A percentile compares a stretch with the other conserved stretches of the same genome.
phyloP scores from a whole-genome alignment of 1,140 invertebrate species.

The Apis dorsata region DNA sequence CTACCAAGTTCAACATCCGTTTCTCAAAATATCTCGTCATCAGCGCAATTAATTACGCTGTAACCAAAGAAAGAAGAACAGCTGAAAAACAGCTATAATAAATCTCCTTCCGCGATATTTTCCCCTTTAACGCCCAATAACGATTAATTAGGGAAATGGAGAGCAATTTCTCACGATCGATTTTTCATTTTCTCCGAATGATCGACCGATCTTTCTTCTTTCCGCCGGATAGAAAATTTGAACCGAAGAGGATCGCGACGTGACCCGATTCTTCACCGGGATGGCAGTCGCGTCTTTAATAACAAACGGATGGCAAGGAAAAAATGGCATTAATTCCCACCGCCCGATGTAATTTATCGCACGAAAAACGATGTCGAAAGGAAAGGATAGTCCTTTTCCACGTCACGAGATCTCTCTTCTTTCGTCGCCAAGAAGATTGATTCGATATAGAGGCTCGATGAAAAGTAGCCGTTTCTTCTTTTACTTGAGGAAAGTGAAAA shows the following conservation, averaged over 20 bases:
- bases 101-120: too few species aligned
- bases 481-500: background rate
- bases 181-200: background rate
- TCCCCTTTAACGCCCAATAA: background rate
- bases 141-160: background rate
- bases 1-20: too few species aligned
- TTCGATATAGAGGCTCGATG: background rate
- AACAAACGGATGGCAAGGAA: constrained; percentile 15
- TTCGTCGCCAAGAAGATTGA: constrained; percentile 20
- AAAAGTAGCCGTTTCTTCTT: background rate
- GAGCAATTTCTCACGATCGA: background rate
- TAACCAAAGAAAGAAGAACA: too few species aligned
- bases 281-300: background rate
- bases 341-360: constrained; percentile 28
- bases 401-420: background rate
- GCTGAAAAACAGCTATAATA: too few species aligned
- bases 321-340: constrained; percentile 22
- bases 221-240: background rate
- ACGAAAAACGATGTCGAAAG: background rate
- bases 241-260: background rate
- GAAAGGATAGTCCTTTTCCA: background rate
- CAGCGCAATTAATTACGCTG: too few species aligned
- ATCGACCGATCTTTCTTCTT: background rate
- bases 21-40: too few species aligned
- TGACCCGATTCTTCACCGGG: background rate